These are phyloP conservation scores for Coranthus polyacanthus DNA, from an alignment of 2,797 vertebrate genomes.

Conservation along the genomic window DNA sequence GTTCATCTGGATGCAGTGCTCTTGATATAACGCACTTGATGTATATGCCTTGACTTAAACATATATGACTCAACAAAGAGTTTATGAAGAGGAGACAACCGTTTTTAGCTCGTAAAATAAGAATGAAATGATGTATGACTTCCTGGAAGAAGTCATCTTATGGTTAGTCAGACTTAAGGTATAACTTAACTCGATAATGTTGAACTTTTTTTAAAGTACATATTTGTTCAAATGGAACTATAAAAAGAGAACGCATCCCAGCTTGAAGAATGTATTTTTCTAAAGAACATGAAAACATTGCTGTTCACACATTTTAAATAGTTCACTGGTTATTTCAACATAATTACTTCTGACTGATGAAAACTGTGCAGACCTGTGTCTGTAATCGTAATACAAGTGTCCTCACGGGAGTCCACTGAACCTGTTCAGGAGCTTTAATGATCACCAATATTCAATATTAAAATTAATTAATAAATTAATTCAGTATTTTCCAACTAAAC, in stretches of 20 bases:
- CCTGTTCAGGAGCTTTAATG: not conserved
- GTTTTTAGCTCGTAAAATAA: not conserved
- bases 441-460: too few species aligned
- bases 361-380: not conserved
- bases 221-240: too few species aligned
- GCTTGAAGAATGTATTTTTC: not conserved
- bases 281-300: constrained; percentile 43
- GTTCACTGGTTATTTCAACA: constrained; percentile 14
- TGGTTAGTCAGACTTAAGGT: too few species aligned
- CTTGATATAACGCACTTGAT: not conserved
- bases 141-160: too few species aligned
- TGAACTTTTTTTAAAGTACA: too few species aligned
- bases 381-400: constrained; percentile 5
- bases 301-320: constrained; percentile 44
- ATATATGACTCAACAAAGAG: not conserved
- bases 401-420: not conserved
- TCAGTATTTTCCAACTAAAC: not conserved
- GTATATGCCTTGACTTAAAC: not conserved
- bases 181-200: too few species aligned
- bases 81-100: not conserved
- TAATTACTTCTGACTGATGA: constrained; percentile 35
- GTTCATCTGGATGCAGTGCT: not conserved
- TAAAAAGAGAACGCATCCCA: too few species aligned
- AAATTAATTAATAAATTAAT: too few species aligned
- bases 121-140: not conserved